Percentiles rank a stretch among this genome's conserved stretches.
These are phyloP conservation scores for Trachemys scripta DNA, from an alignment of 2,113 vertebrate species.

Conservation along the genomic window DNA sequence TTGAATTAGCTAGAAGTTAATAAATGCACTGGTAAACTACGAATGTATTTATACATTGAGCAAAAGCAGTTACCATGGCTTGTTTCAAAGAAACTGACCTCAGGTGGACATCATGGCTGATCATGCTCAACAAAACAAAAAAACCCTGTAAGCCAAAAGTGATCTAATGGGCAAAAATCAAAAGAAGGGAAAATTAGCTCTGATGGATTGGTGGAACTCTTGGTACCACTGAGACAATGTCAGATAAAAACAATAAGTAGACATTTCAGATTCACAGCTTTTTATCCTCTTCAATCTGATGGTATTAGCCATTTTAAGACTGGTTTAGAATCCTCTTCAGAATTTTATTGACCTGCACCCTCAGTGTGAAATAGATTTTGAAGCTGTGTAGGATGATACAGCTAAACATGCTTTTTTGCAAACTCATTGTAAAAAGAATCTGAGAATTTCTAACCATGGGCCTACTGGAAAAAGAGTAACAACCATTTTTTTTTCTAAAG, in stretches of 20 bases:
- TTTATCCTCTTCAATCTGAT: constrained; percentile 37
- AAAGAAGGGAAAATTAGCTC: constrained; percentile 26
- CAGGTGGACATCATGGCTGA: neutral
- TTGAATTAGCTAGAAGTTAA: neutral
- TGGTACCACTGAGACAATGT: constrained; percentile 40
- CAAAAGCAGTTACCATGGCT: neutral
- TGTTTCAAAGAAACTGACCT: neutral
- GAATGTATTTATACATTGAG: neutral
- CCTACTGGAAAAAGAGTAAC: neutral
- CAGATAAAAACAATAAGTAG: neutral
- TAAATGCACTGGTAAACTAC: neutral
- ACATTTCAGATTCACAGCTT: neutral
- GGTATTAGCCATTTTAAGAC: constrained; percentile 27
- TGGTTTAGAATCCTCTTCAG: neutral
- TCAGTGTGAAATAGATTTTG: neutral
- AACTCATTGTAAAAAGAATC: neutral
- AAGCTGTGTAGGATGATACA: neutral
- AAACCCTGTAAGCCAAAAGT: neutral
- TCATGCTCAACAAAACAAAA: neutral
- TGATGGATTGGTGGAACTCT: constrained; percentile 39
- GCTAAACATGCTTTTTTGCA: neutral
- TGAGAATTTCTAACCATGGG: neutral
- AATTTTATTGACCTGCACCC: neutral
- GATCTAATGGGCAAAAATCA: constrained; percentile 18
- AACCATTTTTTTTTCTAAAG: neutral